Conservation (phyloP, 2,888 invertebrate species). For the Ectropis crepuscularia region DNA sequence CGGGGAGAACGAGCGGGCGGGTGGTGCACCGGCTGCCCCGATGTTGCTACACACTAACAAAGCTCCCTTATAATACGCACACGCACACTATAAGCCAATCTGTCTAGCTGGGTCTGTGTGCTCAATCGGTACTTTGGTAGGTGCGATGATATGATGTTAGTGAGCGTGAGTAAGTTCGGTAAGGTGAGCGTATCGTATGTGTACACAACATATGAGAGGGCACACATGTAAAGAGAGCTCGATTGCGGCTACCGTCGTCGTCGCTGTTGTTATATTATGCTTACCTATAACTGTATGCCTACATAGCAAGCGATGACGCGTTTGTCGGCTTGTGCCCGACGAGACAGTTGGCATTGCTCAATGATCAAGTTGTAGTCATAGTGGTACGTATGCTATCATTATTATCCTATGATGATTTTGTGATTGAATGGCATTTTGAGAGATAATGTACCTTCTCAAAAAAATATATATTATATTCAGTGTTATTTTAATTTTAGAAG, state of each 20-base stretch:
- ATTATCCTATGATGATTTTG: conserved; percentile 25
- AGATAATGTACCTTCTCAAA: too few species aligned
- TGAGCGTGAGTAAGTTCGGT: conserved; percentile 66
- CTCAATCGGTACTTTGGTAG: conserved; percentile 66
- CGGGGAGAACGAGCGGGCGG: conserved; percentile 76
- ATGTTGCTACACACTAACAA: conserved; percentile 75
- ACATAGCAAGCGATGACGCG: conserved; percentile 81
- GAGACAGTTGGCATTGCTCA: conserved; percentile 84
- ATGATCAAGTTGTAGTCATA: conserved; percentile 81
- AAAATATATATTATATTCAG: too few species aligned
- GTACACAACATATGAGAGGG: conserved; percentile 54
- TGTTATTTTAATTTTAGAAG: too few species aligned
- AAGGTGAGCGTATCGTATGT: conserved; percentile 67
- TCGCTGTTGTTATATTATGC: conserved; percentile 70
- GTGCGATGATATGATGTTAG: conserved; percentile 63
- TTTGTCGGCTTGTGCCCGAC: conserved; percentile 80
- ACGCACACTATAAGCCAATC: conserved; percentile 67
- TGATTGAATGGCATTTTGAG: too few species aligned
- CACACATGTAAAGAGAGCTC: conserved; percentile 74
- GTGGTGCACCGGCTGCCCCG: conserved; percentile 83
- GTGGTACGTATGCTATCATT: conserved; percentile 68
- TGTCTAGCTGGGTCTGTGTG: conserved; percentile 79
- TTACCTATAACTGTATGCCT: conserved; percentile 74
- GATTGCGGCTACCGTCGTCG: conserved; percentile 74
- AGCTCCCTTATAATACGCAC: conserved; percentile 58